phyloP scores from a whole-genome alignment of 1,140 invertebrate species.

The Orussus abietinus region DNA sequence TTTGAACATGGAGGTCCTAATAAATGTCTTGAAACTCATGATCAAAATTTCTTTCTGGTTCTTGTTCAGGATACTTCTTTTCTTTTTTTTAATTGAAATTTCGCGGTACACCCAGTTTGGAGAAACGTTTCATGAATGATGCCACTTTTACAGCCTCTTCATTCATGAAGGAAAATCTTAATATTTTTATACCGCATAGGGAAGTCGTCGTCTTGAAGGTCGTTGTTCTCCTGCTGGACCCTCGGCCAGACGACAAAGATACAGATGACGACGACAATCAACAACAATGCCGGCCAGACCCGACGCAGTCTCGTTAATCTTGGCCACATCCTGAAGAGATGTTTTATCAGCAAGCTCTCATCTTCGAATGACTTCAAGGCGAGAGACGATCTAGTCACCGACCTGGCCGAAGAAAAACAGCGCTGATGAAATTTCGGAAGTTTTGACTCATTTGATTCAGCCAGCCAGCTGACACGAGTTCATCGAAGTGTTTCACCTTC shows the following conservation, averaged over 20 bases:
- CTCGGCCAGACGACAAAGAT: slow-evolving; percentile 36
- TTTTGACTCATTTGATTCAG: too few relatives aligned
- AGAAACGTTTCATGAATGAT: background rate
- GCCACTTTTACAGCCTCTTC: background rate
- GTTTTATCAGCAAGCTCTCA: too few relatives aligned
- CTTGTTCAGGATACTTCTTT: background rate
- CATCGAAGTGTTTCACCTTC: too few relatives aligned
- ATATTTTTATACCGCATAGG: slow-evolving; percentile 30
- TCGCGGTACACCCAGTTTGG: background rate
- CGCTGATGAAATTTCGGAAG: too few relatives aligned
- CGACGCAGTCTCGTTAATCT: slow-evolving; percentile 35
- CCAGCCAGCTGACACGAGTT: too few relatives aligned
- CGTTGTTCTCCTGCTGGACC: slow-evolving; percentile 20
- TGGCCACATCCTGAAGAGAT: slow-evolving; percentile 45
- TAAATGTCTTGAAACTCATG: background rate
- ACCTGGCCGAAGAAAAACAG: too few relatives aligned
- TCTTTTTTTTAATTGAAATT: slow-evolving; percentile 4
- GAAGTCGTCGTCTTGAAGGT: slow-evolving; percentile 27
- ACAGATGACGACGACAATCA: slow-evolving; percentile 19
- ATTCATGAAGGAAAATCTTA: slow-evolving; percentile 6
- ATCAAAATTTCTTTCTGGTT: slow-evolving; percentile 1
- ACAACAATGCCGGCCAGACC: slow-evolving; percentile 25
- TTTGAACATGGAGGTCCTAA: too few relatives aligned
- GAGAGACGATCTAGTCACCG: too few relatives aligned
- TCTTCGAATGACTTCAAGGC: too few relatives aligned